Evolutionary conservation across 2,888 invertebrate genomes (phyloP).

Genomic region (Emesis furor): DNA sequence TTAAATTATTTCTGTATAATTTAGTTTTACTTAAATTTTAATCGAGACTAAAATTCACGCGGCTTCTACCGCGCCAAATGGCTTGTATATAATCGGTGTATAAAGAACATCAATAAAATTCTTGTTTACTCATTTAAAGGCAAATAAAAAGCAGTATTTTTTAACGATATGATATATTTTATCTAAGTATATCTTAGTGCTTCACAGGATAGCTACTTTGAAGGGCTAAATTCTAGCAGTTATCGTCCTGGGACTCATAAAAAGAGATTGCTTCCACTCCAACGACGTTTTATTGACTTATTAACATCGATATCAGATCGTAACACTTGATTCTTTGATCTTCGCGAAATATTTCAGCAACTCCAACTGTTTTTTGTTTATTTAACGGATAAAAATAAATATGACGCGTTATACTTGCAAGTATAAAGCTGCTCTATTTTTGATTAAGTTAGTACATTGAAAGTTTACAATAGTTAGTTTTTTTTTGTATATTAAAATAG

Average conservation of each 20-base stretch:
- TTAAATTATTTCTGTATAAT: too few relatives aligned
- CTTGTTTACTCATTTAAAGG: not conserved
- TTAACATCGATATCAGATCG: slow-evolving; percentile 92
- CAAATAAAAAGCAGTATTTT: slow-evolving; percentile 19
- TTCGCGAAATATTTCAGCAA: slow-evolving; percentile 85
- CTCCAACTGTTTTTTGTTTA: slow-evolving; percentile 79
- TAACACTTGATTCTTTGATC: slow-evolving; percentile 90
- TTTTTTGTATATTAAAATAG: too few relatives aligned
- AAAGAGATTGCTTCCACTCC: slow-evolving; percentile 91
- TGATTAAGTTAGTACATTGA: too few relatives aligned
- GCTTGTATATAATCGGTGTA: not conserved
- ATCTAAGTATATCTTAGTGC: slow-evolving; percentile 19
- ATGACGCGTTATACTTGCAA: too few relatives aligned
- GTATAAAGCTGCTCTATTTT: too few relatives aligned
- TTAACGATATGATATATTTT: slow-evolving; percentile 16
- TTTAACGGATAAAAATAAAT: not conserved
- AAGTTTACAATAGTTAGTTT: too few relatives aligned
- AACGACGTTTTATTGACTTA: slow-evolving; percentile 91
- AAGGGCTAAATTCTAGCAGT: slow-evolving; percentile 87
- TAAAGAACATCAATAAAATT: not conserved
- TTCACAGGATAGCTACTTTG: slow-evolving; percentile 79
- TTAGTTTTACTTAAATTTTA: too few relatives aligned
- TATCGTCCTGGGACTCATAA: slow-evolving; percentile 89
- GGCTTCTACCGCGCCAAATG: too few relatives aligned
- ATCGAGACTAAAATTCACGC: too few relatives aligned